A percentile compares a stretch with the other conserved stretches of the same genome.
These are phyloP conservation scores for Nycticebus coucang DNA, from an alignment of 2,113 vertebrate genomes.

Conservation along the genomic window DNA sequence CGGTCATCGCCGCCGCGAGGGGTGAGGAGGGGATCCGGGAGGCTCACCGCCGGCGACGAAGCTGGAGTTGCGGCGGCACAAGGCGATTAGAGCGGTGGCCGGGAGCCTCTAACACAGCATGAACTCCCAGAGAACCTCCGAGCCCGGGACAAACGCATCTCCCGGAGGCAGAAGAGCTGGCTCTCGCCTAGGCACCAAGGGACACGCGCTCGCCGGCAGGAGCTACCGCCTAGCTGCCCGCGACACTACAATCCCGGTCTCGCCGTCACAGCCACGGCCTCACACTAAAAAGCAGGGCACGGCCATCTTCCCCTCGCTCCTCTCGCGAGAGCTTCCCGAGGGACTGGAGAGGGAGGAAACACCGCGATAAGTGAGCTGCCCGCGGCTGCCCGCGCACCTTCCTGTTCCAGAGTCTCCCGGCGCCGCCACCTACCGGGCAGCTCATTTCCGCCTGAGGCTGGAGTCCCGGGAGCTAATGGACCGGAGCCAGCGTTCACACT, in stretches of 20 bases:
- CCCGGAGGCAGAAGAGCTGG: conserved; percentile 38
- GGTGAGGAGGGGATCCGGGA: conserved; percentile 67
- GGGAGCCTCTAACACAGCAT: conserved; percentile 68
- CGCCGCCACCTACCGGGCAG: fast-evolving
- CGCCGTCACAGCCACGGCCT: neutral
- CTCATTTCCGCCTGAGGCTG: neutral
- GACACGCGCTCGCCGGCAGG: conserved; percentile 29
- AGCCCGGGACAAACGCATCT: conserved; percentile 75
- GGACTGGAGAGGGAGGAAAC: neutral
- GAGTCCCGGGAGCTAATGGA: fast-evolving
- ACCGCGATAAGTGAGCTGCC: conserved; percentile 50
- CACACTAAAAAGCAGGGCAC: conserved; percentile 47
- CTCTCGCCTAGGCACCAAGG: conserved; percentile 35
- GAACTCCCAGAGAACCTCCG: conserved; percentile 65
- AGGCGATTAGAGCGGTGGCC: conserved; percentile 75
- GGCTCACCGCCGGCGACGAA: conserved; percentile 72
- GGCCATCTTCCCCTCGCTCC: conserved; percentile 68
- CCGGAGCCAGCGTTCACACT: fast-evolving
- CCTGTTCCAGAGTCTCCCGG: fast-evolving
- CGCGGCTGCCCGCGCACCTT: neutral
- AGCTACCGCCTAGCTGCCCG: neutral
- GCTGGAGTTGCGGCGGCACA: conserved; percentile 82
- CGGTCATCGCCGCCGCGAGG: conserved; percentile 92
- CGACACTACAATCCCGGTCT: neutral
- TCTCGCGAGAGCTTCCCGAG: conserved; percentile 72